These are phyloP conservation scores for Prorops nasuta DNA, from an alignment of 1,140 invertebrate species.

Conservation along the genomic window DNA sequence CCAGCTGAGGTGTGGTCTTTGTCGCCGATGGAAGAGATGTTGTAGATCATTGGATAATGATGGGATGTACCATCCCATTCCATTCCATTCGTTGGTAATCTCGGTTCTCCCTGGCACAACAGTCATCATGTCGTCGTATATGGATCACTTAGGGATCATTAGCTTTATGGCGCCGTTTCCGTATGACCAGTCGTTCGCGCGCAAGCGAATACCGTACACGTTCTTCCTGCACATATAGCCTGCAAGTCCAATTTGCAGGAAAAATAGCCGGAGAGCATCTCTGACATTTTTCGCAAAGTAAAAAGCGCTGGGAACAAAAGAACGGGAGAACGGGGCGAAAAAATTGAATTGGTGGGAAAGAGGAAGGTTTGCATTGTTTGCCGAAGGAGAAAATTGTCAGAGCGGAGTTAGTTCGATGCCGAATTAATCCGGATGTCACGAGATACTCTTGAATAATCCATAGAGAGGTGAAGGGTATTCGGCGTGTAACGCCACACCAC, in stretches of 20 bases:
- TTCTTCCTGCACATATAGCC: too few relatives aligned
- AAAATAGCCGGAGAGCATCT: too few relatives aligned
- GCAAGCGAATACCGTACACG: constrained; percentile 23
- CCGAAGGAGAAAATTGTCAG: too few relatives aligned
- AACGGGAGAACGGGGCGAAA: too few relatives aligned
- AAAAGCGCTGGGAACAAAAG: too few relatives aligned
- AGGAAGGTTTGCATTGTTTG: too few relatives aligned
- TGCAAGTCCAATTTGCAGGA: too few relatives aligned
- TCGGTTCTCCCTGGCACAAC: constrained; percentile 31
- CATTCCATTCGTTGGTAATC: constrained; percentile 32
- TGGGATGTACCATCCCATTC: constrained; percentile 39
- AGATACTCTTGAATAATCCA: constrained; percentile 22
- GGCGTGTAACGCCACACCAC: constrained; percentile 30
- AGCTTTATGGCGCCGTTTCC: constrained; percentile 35
- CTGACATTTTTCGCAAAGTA: too few relatives aligned
- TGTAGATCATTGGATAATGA: constrained; percentile 44
- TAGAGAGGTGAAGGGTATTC: not conserved
- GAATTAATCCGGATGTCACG: constrained; percentile 29
- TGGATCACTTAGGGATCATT: constrained; percentile 38
- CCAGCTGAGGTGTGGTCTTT: constrained; percentile 20
- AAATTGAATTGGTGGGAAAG: too few relatives aligned
- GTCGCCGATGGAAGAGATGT: constrained; percentile 30
- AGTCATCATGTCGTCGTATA: constrained; percentile 37
- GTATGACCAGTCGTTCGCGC: constrained; percentile 27
- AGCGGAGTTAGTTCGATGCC: constrained; percentile 14